A percentile compares a stretch with the other conserved stretches of the same genome.
phyloP scores from a whole-genome alignment of 2,797 vertebrate species.

The Australoheros facetus region DNA sequence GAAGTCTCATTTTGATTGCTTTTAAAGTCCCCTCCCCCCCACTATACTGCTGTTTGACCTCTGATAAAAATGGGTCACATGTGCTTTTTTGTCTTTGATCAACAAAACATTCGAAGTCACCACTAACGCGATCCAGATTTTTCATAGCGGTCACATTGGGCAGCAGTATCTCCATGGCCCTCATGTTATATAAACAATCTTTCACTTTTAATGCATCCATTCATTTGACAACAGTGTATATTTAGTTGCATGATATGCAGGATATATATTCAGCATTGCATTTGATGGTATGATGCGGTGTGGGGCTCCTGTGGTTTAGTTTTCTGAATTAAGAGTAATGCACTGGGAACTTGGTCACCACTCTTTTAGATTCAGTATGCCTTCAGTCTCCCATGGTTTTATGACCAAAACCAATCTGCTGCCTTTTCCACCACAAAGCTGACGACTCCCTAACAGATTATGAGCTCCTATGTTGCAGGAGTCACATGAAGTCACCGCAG shows the following conservation, averaged over 20 bases:
- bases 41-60: slow-evolving; percentile 15
- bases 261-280: slow-evolving; percentile 13
- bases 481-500: slow-evolving; percentile 75
- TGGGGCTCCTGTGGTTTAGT: slow-evolving; percentile 39
- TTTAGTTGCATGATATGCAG: slow-evolving; percentile 32
- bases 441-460: slow-evolving; percentile 79
- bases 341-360: slow-evolving; percentile 35
- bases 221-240: slow-evolving; percentile 41
- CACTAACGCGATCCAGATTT: slow-evolving; percentile 62
- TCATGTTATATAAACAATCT: slow-evolving; percentile 36
- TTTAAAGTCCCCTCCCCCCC: background rate
- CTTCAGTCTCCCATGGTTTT: slow-evolving; percentile 57
- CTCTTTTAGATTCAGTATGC: slow-evolving; percentile 50
- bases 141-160: slow-evolving; percentile 18
- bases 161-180: slow-evolving; percentile 20
- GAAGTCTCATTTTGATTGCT: background rate
- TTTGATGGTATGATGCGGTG: slow-evolving; percentile 32
- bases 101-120: slow-evolving; percentile 24
- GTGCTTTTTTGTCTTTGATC: slow-evolving; percentile 32
- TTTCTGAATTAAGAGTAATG: slow-evolving; percentile 56
- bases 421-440: slow-evolving; percentile 68
- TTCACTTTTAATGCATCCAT: slow-evolving; percentile 51
- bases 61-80: slow-evolving; percentile 18
- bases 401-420: slow-evolving; percentile 56
- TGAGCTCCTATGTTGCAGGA: slow-evolving; percentile 72